Evolutionary conservation across 2,113 vertebrate genomes (phyloP).

Genomic region (Felis chaus): DNA sequence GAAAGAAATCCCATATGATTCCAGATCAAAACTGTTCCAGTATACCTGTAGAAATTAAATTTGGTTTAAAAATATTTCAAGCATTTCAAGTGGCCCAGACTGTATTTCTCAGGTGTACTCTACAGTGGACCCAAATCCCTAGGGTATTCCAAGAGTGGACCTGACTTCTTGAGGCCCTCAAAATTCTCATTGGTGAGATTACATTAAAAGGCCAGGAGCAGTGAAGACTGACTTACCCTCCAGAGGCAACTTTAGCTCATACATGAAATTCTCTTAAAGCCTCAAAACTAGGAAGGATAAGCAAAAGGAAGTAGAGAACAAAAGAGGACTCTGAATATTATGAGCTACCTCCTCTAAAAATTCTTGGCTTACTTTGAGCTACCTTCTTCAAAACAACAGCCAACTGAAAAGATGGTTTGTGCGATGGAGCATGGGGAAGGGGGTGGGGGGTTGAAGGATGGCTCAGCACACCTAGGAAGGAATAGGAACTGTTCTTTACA

Average conservation of each 20-base stretch:
- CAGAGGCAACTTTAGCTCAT: neutral
- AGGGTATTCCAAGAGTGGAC: neutral
- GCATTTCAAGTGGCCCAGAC: neutral
- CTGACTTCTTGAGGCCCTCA: neutral
- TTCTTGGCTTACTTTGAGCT: neutral
- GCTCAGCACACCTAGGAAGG: neutral
- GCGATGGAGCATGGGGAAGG: fast-evolving
- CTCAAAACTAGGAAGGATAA: neutral
- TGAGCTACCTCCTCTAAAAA: neutral
- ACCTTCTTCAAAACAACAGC: constrained; percentile 17
- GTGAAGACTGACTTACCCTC: neutral
- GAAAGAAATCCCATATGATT: neutral
- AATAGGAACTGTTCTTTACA: neutral
- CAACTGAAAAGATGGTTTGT: neutral
- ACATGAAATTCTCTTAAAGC: neutral
- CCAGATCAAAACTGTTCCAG: neutral
- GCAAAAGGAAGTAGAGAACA: neutral
- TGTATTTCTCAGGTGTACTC: neutral
- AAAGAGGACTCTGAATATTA: neutral
- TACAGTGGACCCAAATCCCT: neutral
- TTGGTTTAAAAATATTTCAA: constrained; percentile 40
- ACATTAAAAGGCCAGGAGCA: neutral
- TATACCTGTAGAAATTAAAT: neutral
- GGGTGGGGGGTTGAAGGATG: fast-evolving
- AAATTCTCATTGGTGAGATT: neutral